A percentile compares a stretch with the other conserved stretches of the same genome.
Conservation (phyloP, 2,113 vertebrate species). For the Odontesthes bonariensis region DNA sequence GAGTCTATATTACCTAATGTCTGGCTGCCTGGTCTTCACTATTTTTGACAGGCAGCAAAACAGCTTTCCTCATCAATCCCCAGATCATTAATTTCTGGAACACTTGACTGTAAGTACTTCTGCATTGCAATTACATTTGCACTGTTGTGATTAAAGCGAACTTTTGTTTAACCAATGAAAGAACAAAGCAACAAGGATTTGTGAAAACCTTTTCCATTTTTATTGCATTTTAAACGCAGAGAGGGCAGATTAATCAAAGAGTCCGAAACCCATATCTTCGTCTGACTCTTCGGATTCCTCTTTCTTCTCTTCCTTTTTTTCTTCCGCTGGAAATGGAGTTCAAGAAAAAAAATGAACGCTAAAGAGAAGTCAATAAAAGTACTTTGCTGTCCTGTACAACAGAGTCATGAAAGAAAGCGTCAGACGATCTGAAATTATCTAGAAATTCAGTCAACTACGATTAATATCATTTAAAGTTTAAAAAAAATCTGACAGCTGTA, state of each 20-base stretch:
- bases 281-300: conserved; percentile 87
- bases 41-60: conserved; percentile 35
- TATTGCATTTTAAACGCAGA: conserved; percentile 79
- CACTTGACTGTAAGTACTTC: background rate
- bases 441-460: background rate
- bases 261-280: conserved; percentile 89
- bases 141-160: background rate
- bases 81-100: conserved; percentile 3
- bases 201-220: conserved; percentile 81
- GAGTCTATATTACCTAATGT: conserved; percentile 32
- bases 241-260: conserved; percentile 85
- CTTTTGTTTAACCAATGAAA: conserved; percentile 3
- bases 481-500: background rate
- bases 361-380: background rate
- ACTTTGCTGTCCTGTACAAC: background rate
- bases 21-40: background rate
- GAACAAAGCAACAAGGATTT: conserved; percentile 3
- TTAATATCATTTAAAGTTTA: background rate
- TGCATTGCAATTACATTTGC: background rate
- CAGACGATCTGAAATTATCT: background rate
- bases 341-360: conserved; percentile 2
- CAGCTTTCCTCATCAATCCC: conserved; percentile 16
- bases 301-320: conserved; percentile 90
- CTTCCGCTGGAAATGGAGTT: conserved; percentile 78
- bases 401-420: background rate